Percentiles rank a stretch among this genome's conserved stretches.
phyloP scores from a whole-genome alignment of 2,113 vertebrate species.

The Heterotilapia buettikoferi region DNA sequence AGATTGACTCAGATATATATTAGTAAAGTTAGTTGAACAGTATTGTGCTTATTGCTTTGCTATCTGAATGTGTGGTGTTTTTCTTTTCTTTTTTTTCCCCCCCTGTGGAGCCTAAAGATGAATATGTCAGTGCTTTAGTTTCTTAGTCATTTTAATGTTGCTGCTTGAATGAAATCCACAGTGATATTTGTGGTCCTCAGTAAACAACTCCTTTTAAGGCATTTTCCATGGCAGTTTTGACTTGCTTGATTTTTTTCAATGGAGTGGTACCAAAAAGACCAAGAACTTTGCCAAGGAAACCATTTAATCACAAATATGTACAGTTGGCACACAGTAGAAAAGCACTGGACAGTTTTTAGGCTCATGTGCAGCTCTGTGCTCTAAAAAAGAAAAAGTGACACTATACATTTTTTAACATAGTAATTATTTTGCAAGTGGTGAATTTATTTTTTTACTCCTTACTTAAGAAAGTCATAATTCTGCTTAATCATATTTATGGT shows the following conservation, averaged over 20 bases:
- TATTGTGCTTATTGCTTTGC: neutral
- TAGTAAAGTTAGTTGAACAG: neutral
- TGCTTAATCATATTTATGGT: neutral
- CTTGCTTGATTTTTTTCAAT: neutral
- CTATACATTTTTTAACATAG: neutral
- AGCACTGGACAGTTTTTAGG: neutral
- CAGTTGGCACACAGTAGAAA: neutral
- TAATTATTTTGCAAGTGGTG: neutral
- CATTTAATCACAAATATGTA: neutral
- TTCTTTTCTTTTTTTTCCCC: neutral
- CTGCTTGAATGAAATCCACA: neutral
- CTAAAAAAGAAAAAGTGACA: neutral
- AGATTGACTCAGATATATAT: neutral
- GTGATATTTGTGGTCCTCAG: neutral
- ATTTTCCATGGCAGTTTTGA: neutral
- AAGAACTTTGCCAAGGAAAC: neutral
- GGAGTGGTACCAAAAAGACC: neutral
- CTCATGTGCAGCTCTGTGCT: neutral
- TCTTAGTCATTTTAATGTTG: neutral
- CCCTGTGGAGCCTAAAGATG: neutral
- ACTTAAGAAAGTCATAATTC: neutral
- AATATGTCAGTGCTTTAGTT: neutral
- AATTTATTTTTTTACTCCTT: neutral
- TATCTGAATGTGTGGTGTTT: neutral
- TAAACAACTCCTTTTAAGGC: neutral